Evolutionary conservation across 2,797 vertebrate species (phyloP).

Genomic region (Gila robusta): DNA sequence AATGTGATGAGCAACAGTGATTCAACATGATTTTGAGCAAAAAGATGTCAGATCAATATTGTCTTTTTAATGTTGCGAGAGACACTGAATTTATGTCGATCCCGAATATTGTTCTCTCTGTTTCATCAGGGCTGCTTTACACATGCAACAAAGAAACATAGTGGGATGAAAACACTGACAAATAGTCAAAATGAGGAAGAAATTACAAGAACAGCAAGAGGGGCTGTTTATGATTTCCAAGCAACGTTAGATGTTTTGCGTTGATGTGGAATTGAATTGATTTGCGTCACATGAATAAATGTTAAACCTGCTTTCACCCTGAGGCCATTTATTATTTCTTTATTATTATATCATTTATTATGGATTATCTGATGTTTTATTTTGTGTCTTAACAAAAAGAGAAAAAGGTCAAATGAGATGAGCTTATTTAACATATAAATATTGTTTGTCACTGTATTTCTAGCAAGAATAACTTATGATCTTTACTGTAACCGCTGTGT

Average conservation of each 20-base stretch:
- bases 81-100: not conserved
- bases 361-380: not conserved
- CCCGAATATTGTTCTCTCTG: not conserved
- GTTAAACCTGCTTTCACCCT: not conserved
- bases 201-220: not conserved
- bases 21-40: not conserved
- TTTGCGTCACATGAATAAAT: not conserved
- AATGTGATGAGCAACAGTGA: not conserved
- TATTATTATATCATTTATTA: not conserved
- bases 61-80: not conserved
- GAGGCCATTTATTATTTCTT: not conserved
- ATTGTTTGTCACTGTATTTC: not conserved
- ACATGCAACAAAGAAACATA: not conserved
- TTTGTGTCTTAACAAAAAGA: not conserved
- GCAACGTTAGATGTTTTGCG: not conserved
- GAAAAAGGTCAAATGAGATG: not conserved
- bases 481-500: not conserved
- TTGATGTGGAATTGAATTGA: not conserved
- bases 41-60: not conserved
- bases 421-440: not conserved
- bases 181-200: not conserved
- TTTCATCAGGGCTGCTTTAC: not conserved
- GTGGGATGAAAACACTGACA: not conserved
- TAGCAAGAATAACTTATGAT: not conserved
- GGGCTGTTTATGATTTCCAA: not conserved